phyloP scores from a whole-genome alignment of 2,113 vertebrate genomes.

The Phodopus roborovskii region DNA sequence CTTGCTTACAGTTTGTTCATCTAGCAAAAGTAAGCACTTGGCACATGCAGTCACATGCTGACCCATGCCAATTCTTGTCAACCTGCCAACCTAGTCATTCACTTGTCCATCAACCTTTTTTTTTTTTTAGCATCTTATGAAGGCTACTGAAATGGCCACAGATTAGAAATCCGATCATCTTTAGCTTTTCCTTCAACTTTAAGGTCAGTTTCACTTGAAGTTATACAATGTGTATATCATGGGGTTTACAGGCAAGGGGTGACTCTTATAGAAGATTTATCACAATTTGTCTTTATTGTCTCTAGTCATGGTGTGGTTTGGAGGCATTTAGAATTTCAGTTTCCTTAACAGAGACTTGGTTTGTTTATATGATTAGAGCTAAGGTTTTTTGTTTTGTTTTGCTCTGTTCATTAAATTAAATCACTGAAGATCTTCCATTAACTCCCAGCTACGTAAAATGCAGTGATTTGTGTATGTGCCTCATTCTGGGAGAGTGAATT shows the following conservation, averaged over 20 bases:
- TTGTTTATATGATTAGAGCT: conserved; percentile 45
- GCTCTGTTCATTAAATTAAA: conserved; percentile 1
- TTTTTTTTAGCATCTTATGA: not conserved
- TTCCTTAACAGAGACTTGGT: conserved; percentile 60
- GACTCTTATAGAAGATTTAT: not conserved
- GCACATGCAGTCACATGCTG: not conserved
- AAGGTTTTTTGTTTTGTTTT: conserved; percentile 10
- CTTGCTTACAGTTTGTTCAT: not conserved
- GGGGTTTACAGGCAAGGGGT: not conserved
- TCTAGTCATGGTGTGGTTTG: conserved; percentile 30
- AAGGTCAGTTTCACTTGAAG: not conserved
- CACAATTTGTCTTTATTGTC: conserved; percentile 54
- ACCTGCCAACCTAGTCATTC: not conserved
- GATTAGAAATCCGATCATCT: not conserved
- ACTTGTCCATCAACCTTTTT: conserved; percentile 38
- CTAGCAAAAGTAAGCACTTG: not conserved
- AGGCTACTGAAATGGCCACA: not conserved
- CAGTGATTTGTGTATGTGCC: not conserved
- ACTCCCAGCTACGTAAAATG: not conserved
- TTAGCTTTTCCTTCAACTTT: conserved; percentile 7
- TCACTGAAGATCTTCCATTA: conserved; percentile 22
- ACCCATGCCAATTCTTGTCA: not conserved
- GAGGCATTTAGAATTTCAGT: conserved; percentile 30
- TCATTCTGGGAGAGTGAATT: conserved; percentile 46
- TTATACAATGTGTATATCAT: not conserved